These are phyloP conservation scores for Diadegma fenestrale DNA, from an alignment of 2,888 invertebrate species.

Conservation along the genomic window DNA sequence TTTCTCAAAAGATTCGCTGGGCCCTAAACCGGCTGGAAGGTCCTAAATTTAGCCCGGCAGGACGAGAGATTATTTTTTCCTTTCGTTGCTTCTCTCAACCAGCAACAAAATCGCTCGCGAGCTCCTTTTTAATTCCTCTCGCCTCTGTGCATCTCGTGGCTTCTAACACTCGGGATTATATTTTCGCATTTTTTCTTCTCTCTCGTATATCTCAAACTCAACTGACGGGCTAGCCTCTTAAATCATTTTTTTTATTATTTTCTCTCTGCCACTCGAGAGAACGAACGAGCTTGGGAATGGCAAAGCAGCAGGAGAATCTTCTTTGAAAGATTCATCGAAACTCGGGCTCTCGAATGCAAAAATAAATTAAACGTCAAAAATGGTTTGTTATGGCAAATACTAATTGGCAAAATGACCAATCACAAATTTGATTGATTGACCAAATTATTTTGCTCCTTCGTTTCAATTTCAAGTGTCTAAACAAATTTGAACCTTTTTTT, in stretches of 20 bases:
- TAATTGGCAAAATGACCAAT: neutral
- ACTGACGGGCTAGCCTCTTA: slow-evolving; percentile 46
- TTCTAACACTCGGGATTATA: slow-evolving; percentile 9
- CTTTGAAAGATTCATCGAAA: neutral
- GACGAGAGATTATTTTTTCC: slow-evolving; percentile 61
- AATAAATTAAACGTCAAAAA: neutral
- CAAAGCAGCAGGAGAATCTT: neutral
- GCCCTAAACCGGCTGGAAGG: slow-evolving; percentile 72
- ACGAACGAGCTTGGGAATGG: slow-evolving; percentile 4
- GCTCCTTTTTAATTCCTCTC: slow-evolving; percentile 36
- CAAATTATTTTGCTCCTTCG: neutral
- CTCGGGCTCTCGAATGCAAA: neutral
- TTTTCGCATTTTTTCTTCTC: slow-evolving; percentile 36
- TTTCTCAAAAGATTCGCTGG: slow-evolving; percentile 1
- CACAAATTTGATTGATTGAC: neutral
- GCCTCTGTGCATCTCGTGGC: slow-evolving; percentile 19
- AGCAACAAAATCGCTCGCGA: slow-evolving; percentile 48
- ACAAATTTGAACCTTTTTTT: neutral
- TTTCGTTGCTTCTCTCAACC: neutral
- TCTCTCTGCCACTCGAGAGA: neutral
- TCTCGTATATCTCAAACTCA: slow-evolving; percentile 47
- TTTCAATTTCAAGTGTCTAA: neutral
- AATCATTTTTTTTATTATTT: slow-evolving; percentile 46
- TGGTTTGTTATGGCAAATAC: neutral
- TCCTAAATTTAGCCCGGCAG: slow-evolving; percentile 75